phyloP scores from a whole-genome alignment of 2,797 vertebrate species.

The Furcifer pardalis region DNA sequence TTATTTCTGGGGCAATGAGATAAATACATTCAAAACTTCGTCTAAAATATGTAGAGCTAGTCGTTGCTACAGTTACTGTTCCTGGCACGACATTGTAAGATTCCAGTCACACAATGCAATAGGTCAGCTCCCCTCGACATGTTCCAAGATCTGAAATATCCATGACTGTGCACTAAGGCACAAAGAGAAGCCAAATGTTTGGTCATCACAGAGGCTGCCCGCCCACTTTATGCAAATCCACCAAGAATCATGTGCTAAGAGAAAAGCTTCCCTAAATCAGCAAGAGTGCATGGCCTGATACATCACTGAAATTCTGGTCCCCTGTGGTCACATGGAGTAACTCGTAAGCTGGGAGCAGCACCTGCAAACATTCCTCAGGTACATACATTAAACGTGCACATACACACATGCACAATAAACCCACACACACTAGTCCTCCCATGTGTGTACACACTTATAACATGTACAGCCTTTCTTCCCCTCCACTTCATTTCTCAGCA shows the following conservation, averaged over 20 bases:
- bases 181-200: background rate
- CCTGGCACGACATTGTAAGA: constrained; percentile 38
- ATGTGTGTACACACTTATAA: too few relatives aligned
- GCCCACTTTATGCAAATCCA: background rate
- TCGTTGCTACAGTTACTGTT: constrained; percentile 7
- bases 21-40: constrained; percentile 25
- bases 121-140: constrained; percentile 10
- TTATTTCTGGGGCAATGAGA: constrained; percentile 24
- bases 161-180: background rate
- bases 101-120: constrained; percentile 41
- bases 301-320: background rate
- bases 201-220: background rate
- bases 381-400: too few relatives aligned
- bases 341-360: too few relatives aligned
- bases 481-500: background rate
- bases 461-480: background rate
- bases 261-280: background rate
- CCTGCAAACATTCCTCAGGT: too few relatives aligned
- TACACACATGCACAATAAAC: too few relatives aligned
- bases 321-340: too few relatives aligned
- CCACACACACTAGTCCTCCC: background rate
- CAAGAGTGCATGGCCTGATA: background rate
- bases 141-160: constrained; percentile 12
- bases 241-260: background rate
- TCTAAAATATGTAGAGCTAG: background rate